Base-by-base conservation (phyloP, 2,797 vertebrate species). In the Xenops minutus region DNA sequence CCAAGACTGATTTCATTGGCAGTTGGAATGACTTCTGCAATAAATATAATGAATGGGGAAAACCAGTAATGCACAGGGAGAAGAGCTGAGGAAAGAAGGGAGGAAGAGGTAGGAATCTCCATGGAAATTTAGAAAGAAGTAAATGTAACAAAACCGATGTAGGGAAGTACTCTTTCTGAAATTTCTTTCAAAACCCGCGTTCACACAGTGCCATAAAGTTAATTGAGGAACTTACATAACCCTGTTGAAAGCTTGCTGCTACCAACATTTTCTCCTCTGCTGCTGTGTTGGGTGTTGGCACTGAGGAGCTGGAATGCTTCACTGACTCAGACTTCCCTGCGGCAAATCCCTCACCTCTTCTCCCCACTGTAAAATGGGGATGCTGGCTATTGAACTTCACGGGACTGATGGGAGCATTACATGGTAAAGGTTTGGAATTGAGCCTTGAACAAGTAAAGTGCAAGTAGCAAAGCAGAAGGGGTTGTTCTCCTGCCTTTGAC, bases 141-240 rank as follows among this genome's bases (percentile, higher is more conserved):
- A 91, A 80, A 34, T 39, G 12, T 16, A 74, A 46, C 52, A 74
- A 81, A 95, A 61, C 14, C 30, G 29, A 56, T 51, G 29, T 29
- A n/a, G 27, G 14, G 4, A 84, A 73, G 74, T 73, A 34, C 14
- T 61, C 27, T 61, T 56, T 52, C 30, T 52, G 48, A 76, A 94
- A 59, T 61, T 55, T 77, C 29, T 86, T 88, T 77, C 30, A 76
- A 77, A 96, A 91, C 41, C 15, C 77, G 36, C 41, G 51, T 77
- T 89, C 75, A 44, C 21, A 48, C 85, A 68, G 59, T 66, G 49
- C 73, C 73, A 52, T 91, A 2, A 93, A 89, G 58, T 85, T 93
- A 96, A 85, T 93, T 81, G 89, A 71, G 87, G 73, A 78, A 88
- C 85, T 96, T 94, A 80, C 85, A 83, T 93, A 94, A 95, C 18